Conservation (phyloP, 2,888 invertebrate genomes). For the Embidobia sp. region DNA sequence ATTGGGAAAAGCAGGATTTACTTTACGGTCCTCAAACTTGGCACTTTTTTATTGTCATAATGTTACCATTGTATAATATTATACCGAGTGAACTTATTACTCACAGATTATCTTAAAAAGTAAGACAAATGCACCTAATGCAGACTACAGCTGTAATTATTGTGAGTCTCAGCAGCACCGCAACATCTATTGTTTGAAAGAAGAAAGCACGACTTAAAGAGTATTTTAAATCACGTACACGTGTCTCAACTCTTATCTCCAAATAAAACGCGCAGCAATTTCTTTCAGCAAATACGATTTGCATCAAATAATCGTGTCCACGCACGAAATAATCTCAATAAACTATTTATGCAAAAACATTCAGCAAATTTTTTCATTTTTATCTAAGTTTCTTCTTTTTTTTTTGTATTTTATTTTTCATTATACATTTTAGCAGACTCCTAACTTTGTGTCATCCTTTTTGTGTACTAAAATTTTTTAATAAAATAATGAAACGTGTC, state of each 20-base stretch:
- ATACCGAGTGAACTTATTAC: constrained; percentile 1
- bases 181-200: constrained; percentile 31
- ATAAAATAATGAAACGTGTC: constrained; percentile 2
- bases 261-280: constrained; percentile 29
- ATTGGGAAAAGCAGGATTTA: no score
- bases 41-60: background rate
- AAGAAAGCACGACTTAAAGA: constrained; percentile 27
- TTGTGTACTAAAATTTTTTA: no score
- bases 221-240: constrained; percentile 46
- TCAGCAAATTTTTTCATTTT: no score
- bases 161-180: constrained; percentile 1
- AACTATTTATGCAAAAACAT: no score
- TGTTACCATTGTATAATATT: constrained; percentile 3
- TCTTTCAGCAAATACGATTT: constrained; percentile 23
- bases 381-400: no score
- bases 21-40: background rate
- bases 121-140: constrained; percentile 19
- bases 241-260: constrained; percentile 21
- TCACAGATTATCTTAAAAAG: constrained; percentile 29
- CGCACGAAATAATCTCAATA: constrained; percentile 6
- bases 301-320: constrained; percentile 1
- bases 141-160: constrained; percentile 31
- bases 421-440: no score
- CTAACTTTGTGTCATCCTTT: no score
- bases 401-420: no score